Conservation (phyloP, 2,113 vertebrate species). For the Varanus komodoensis region DNA sequence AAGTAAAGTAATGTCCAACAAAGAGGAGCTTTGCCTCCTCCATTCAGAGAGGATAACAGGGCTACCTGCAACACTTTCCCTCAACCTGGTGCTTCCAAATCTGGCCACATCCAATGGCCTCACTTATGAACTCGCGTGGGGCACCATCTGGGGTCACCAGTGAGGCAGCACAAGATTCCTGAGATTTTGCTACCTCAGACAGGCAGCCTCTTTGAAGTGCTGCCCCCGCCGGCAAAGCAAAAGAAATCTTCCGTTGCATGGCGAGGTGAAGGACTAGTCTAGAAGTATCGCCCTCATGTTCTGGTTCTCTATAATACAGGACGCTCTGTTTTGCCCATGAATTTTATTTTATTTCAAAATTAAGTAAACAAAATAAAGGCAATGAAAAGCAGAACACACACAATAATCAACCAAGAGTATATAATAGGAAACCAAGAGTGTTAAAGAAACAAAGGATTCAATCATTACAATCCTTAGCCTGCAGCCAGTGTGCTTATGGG, state of each 20-base stretch:
- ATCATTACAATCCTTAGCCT: too few species aligned
- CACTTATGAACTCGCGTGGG: too few species aligned
- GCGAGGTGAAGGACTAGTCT: not conserved
- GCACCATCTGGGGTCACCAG: not conserved
- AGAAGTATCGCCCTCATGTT: not conserved
- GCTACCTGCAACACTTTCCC: not conserved
- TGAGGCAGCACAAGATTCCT: not conserved
- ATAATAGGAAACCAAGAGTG: too few species aligned
- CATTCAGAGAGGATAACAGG: not conserved
- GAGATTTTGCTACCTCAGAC: not conserved
- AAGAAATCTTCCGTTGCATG: not conserved
- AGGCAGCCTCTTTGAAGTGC: not conserved
- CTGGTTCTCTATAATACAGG: not conserved
- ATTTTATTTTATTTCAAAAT: too few species aligned
- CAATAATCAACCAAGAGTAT: too few species aligned
- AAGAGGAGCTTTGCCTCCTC: not conserved
- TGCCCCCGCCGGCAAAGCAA: not conserved
- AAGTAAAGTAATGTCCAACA: not conserved
- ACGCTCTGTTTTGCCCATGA: too few species aligned
- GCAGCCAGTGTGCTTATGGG: too few species aligned
- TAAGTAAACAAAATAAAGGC: too few species aligned
- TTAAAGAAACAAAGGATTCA: too few species aligned
- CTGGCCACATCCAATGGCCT: too few species aligned
- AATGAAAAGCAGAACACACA: too few species aligned
- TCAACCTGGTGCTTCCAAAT: not conserved